These are phyloP conservation scores for Calyptommatus sinebrachiatus DNA, from an alignment of 2,113 vertebrate genomes.

Conservation along the genomic window DNA sequence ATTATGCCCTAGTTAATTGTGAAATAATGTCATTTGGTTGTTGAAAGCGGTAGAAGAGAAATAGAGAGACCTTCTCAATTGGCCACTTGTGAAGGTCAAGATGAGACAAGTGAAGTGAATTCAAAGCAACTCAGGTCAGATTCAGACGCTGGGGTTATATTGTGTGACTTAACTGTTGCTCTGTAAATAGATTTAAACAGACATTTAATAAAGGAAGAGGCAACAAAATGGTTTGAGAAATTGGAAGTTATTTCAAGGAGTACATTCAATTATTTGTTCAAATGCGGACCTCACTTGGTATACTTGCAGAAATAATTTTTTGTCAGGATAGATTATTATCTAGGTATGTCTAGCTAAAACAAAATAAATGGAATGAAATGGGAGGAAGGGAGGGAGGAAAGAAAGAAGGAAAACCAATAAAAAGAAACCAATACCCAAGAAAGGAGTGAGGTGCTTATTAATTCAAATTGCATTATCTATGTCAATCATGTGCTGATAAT, in stretches of 20 bases:
- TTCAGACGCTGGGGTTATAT: slow-evolving; percentile 20
- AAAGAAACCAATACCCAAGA: no score
- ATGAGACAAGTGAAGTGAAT: slow-evolving; percentile 5
- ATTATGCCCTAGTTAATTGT: slow-evolving; percentile 14
- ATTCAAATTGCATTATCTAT: no score
- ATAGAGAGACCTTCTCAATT: slow-evolving; percentile 63
- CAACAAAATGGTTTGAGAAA: slow-evolving; percentile 24
- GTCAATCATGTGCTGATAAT: no score
- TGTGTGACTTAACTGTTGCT: slow-evolving; percentile 28
- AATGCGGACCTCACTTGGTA: background rate
- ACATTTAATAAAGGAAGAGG: background rate
- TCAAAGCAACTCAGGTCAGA: background rate
- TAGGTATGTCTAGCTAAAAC: background rate
- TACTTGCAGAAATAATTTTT: background rate
- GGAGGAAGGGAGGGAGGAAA: no score
- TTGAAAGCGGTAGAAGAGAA: slow-evolving; percentile 30
- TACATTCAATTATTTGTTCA: slow-evolving; percentile 26
- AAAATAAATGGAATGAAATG: background rate
- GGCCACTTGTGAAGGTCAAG: slow-evolving; percentile 44
- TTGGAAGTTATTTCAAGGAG: slow-evolving; percentile 31
- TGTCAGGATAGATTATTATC: background rate
- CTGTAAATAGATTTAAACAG: slow-evolving; percentile 30
- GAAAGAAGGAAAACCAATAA: no score
- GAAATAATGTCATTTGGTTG: slow-evolving; percentile 48
- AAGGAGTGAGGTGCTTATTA: no score